phyloP scores from a whole-genome alignment of 1,140 invertebrate genomes.

The Drosophila repletoides region DNA sequence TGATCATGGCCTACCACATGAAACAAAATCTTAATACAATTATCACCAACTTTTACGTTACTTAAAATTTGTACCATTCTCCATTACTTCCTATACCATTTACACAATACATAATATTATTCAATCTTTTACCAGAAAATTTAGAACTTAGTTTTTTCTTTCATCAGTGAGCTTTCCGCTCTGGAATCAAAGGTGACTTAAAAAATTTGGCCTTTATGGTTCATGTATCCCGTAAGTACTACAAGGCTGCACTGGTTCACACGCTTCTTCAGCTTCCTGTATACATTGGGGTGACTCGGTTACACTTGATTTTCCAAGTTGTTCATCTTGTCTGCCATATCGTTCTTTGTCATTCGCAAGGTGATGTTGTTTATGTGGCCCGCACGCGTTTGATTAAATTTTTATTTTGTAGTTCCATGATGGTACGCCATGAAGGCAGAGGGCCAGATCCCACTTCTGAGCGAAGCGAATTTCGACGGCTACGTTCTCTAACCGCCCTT shows the following conservation, averaged over 20 bases:
- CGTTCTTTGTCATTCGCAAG: not conserved
- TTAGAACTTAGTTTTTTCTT: constrained; percentile 29
- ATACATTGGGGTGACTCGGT: constrained; percentile 17
- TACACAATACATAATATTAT: constrained; percentile 28
- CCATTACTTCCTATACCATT: not conserved
- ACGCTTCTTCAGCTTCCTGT: constrained; percentile 22
- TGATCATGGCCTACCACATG: too few species aligned
- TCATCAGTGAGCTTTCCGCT: constrained; percentile 16
- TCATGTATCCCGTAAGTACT: constrained; percentile 11
- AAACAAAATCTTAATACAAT: constrained; percentile 3
- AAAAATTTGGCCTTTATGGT: constrained; percentile 23
- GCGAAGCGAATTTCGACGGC: too few species aligned
- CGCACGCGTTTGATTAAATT: not conserved
- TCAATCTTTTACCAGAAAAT: constrained; percentile 24
- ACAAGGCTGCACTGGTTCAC: constrained; percentile 22
- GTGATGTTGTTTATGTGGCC: not conserved
- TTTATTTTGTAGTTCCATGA: constrained; percentile 5
- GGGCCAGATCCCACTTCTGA: not conserved
- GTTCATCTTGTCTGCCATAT: not conserved
- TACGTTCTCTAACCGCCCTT: too few species aligned
- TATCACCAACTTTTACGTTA: constrained; percentile 6
- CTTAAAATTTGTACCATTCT: constrained; percentile 6
- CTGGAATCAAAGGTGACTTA: constrained; percentile 27
- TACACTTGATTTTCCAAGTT: not conserved
- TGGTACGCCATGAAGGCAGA: not conserved